A percentile compares a stretch with the other conserved stretches of the same genome.
phyloP scores from a whole-genome alignment of 1,140 invertebrate species.

The Macrobrachium nipponense region DNA sequence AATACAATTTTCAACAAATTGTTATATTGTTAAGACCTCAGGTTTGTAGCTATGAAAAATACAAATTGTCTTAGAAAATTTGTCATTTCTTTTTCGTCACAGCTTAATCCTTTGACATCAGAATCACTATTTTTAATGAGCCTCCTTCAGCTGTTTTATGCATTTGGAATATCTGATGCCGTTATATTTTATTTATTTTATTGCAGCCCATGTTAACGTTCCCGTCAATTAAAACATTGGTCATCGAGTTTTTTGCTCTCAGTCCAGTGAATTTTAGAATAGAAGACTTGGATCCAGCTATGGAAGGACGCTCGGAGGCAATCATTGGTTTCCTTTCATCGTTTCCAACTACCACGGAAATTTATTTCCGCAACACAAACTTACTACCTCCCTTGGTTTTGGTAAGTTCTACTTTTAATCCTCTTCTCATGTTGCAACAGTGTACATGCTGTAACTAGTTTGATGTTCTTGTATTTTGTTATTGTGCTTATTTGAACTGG shows the following conservation, averaged over 20 bases:
- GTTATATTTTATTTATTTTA: not conserved
- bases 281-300: not conserved
- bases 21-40: too few relatives aligned
- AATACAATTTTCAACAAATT: too few relatives aligned
- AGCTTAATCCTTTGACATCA: not conserved
- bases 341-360: not conserved
- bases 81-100: not conserved
- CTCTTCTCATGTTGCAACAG: too few relatives aligned
- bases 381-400: not conserved
- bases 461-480: too few relatives aligned
- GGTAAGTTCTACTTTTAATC: not conserved
- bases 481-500: too few relatives aligned
- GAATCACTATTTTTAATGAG: not conserved
- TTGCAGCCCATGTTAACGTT: not conserved
- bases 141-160: not conserved
- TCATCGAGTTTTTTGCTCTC: not conserved
- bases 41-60: too few relatives aligned
- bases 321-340: constrained; percentile 5
- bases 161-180: not conserved
- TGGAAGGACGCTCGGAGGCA: not conserved
- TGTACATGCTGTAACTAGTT: too few relatives aligned
- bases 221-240: not conserved
- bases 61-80: too few relatives aligned
- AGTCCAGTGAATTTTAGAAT: too few relatives aligned
- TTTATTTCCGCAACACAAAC: not conserved